phyloP scores from a whole-genome alignment of 2,797 vertebrate species.

The Lerista edwardsae region DNA sequence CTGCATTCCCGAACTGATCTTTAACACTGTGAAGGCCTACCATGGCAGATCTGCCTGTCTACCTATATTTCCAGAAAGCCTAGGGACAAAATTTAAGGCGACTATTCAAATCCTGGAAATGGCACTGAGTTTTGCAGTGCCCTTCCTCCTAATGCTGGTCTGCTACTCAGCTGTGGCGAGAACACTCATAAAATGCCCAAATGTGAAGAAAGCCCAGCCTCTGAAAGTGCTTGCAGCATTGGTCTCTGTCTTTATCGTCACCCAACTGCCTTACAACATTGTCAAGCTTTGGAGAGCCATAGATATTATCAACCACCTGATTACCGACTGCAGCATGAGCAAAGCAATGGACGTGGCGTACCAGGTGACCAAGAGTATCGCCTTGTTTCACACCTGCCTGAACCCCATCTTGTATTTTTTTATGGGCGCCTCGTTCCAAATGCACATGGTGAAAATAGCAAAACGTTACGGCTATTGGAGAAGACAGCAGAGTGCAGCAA shows the following conservation, averaged over 20 bases:
- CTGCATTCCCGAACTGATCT: constrained; percentile 86
- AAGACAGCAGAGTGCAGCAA: constrained; percentile 65
- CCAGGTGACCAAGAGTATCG: constrained; percentile 87
- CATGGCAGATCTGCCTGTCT: constrained; percentile 78
- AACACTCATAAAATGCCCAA: constrained; percentile 78
- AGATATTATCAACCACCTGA: constrained; percentile 83
- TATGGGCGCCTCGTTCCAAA: constrained; percentile 87
- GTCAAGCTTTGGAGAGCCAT: constrained; percentile 86
- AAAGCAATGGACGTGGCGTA: constrained; percentile 84
- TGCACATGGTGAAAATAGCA: constrained; percentile 80
- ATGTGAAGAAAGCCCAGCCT: constrained; percentile 79
- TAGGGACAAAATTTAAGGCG: constrained; percentile 78
- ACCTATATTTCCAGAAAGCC: constrained; percentile 76
- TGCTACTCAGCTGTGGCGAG: constrained; percentile 84
- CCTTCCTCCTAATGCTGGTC: constrained; percentile 86
- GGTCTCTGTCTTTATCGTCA: constrained; percentile 85
- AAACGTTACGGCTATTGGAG: constrained; percentile 79
- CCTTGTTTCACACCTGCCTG: constrained; percentile 90
- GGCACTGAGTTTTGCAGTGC: constrained; percentile 85
- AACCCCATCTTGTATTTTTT: constrained; percentile 91
- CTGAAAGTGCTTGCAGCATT: constrained; percentile 85
- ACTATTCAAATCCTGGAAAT: constrained; percentile 86
- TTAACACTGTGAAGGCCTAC: constrained; percentile 79
- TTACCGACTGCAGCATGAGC: constrained; percentile 84
- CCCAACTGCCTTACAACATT: constrained; percentile 90